Evolutionary conservation across 1,140 invertebrate species (phyloP).

Genomic region (Carcinoscorpius rotundicauda): DNA sequence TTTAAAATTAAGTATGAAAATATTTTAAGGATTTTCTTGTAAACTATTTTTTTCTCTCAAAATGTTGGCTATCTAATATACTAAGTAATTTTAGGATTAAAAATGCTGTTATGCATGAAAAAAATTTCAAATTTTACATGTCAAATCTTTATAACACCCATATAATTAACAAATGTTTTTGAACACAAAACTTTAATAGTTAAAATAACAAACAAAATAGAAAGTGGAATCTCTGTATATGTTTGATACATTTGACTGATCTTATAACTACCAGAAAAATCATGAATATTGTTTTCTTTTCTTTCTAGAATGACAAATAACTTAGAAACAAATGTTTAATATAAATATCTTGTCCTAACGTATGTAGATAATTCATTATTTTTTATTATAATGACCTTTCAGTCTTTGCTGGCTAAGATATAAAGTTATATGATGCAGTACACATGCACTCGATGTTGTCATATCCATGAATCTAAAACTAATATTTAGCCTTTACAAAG

Average conservation of each 20-base stretch:
- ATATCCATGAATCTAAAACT: too few relatives aligned
- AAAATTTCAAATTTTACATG: background rate
- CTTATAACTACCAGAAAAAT: background rate
- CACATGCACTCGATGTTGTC: too few relatives aligned
- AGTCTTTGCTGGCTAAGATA: too few relatives aligned
- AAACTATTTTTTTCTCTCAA: background rate
- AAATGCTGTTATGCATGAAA: background rate
- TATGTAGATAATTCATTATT: too few relatives aligned
- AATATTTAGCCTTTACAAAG: too few relatives aligned
- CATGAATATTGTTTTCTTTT: background rate
- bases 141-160: background rate
- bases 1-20: too few relatives aligned
- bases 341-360: too few relatives aligned
- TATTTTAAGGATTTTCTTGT: background rate
- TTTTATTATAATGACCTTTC: too few relatives aligned
- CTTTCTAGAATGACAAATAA: conserved; percentile 18
- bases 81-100: background rate
- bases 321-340: background rate
- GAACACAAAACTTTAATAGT: background rate
- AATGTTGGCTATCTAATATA: background rate
- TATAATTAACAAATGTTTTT: background rate
- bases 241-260: too few relatives aligned
- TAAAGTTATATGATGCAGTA: too few relatives aligned
- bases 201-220: conserved; percentile 1
- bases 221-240: background rate